A percentile compares a stretch with the other conserved stretches of the same genome.
Conservation (phyloP, 2,888 invertebrate genomes). For the Drosophila stalkeri region DNA sequence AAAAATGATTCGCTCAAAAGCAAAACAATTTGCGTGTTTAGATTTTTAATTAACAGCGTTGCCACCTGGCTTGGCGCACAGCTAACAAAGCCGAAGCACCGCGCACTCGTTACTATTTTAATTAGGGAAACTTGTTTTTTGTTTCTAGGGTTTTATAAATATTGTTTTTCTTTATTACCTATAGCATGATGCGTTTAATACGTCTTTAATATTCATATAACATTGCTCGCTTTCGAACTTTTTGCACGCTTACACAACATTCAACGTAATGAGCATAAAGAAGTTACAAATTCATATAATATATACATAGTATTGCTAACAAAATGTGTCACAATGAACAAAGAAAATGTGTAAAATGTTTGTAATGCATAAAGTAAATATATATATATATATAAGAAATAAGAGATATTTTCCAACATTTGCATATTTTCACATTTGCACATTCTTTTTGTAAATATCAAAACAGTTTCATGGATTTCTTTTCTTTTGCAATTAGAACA, state of each 20-base stretch:
- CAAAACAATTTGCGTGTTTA: background rate
- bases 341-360: slow-evolving; percentile 40
- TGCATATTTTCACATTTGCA: slow-evolving; percentile 18
- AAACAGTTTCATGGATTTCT: slow-evolving; percentile 36
- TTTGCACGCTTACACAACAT: slow-evolving; percentile 57
- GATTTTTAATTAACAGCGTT: background rate
- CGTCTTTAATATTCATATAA: slow-evolving; percentile 73
- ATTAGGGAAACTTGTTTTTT: background rate
- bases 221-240: slow-evolving; percentile 57
- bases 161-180: slow-evolving; percentile 64
- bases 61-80: background rate
- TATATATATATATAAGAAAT: slow-evolving; percentile 21
- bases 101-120: slow-evolving; percentile 5
- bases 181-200: slow-evolving; percentile 67
- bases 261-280: slow-evolving; percentile 63
- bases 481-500: slow-evolving; percentile 26
- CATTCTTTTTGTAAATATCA: slow-evolving; percentile 39
- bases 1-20: too few relatives aligned
- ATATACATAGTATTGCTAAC: slow-evolving; percentile 62
- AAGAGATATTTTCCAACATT: slow-evolving; percentile 34
- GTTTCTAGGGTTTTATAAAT: slow-evolving; percentile 53
- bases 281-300: slow-evolving; percentile 63
- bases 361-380: slow-evolving; percentile 19
- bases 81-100: background rate
- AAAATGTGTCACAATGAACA: slow-evolving; percentile 49